Percentiles rank a stretch among this genome's conserved stretches.
phyloP scores from a whole-genome alignment of 2,797 vertebrate genomes.

The Acanthornis magna region DNA sequence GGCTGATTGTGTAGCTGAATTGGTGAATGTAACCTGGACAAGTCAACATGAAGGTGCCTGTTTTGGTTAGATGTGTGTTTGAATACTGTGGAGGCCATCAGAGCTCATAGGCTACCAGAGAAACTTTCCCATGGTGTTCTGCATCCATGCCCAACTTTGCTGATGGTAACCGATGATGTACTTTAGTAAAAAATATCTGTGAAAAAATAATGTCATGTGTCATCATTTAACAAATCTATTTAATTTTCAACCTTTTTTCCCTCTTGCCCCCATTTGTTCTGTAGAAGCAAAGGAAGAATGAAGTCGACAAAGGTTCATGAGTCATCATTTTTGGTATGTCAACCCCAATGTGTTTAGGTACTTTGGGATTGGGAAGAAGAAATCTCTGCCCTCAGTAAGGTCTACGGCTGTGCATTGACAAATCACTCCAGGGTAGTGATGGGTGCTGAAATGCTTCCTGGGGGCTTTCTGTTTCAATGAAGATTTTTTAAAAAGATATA shows the following conservation, averaged over 20 bases:
- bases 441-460: background rate
- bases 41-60: rapidly evolving
- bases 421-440: background rate
- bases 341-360: background rate
- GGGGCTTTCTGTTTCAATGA: background rate
- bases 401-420: background rate
- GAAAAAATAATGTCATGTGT: background rate
- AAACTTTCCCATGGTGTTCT: background rate
- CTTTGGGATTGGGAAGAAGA: background rate
- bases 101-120: background rate
- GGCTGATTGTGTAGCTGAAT: background rate
- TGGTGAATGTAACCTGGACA: background rate
- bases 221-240: background rate
- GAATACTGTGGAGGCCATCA: background rate
- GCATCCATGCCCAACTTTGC: background rate
- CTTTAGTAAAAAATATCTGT: background rate
- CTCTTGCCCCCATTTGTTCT: background rate
- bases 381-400: background rate
- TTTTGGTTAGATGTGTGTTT: background rate
- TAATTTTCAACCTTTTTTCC: background rate
- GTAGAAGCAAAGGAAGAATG: constrained; percentile 12
- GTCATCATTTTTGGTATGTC: background rate
- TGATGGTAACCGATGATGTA: background rate
- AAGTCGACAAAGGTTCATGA: background rate
- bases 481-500: background rate